Conservation (phyloP, 2,797 vertebrate species). For the Gambelia wislizenii region DNA sequence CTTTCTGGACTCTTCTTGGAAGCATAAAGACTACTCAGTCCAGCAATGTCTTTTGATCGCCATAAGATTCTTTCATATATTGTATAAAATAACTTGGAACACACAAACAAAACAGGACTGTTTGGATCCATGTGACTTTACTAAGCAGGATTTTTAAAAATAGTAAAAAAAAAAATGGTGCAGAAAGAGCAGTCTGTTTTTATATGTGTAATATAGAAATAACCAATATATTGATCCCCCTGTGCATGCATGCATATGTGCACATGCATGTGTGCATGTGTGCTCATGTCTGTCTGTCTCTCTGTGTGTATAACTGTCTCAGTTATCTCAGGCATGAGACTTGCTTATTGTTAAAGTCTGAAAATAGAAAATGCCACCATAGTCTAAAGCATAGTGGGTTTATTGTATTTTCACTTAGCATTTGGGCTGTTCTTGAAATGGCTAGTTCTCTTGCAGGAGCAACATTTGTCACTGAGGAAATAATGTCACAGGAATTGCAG, state of each 20-base stretch:
- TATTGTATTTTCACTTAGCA: slow-evolving; percentile 78
- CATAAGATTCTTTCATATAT: slow-evolving; percentile 8
- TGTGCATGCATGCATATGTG: too few species aligned
- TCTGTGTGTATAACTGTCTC: slow-evolving; percentile 20
- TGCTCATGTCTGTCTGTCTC: too few species aligned
- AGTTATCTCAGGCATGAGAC: slow-evolving; percentile 46
- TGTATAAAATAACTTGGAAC: slow-evolving; percentile 42
- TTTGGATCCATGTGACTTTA: slow-evolving; percentile 48
- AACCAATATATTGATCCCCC: slow-evolving; percentile 19
- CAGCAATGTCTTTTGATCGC: neutral
- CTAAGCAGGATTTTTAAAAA: slow-evolving; percentile 48
- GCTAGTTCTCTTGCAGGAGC: slow-evolving; percentile 52
- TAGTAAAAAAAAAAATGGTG: slow-evolving; percentile 57
- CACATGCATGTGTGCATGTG: neutral
- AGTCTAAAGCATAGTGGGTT: slow-evolving; percentile 76
- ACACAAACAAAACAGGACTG: slow-evolving; percentile 16
- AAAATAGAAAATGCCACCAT: slow-evolving; percentile 78
- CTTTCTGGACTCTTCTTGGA: slow-evolving; percentile 64
- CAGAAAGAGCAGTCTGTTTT: slow-evolving; percentile 51
- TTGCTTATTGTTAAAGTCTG: slow-evolving; percentile 73
- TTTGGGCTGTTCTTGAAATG: slow-evolving; percentile 81
- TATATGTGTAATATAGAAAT: slow-evolving; percentile 47
- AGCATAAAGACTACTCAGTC: neutral
- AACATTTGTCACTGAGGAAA: neutral
- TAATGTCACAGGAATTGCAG: neutral